A percentile compares a stretch with the other conserved stretches of the same genome.
Conservation (phyloP, 2,888 invertebrate species). For the Troglohyphantes excavatus region DNA sequence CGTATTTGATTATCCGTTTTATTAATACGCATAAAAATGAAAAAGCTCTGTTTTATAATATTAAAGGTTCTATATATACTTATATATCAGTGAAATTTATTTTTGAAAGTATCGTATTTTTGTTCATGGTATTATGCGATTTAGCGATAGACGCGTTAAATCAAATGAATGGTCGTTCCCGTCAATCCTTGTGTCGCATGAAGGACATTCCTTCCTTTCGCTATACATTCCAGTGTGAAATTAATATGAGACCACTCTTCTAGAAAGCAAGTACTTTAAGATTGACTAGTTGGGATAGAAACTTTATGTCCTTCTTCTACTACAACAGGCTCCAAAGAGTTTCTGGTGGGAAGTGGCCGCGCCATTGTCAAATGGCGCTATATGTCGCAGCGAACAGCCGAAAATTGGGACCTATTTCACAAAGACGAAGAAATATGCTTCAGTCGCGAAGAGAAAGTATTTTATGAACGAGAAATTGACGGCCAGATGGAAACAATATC, state of each 20-base stretch:
- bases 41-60: too few relatives aligned
- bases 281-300: conserved; percentile 30
- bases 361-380: conserved; percentile 64
- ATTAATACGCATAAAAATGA: too few relatives aligned
- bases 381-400: conserved; percentile 50
- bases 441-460: conserved; percentile 65
- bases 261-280: conserved; percentile 17
- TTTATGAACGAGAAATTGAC: conserved; percentile 75
- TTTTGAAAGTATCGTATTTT: too few relatives aligned
- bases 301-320: conserved; percentile 31
- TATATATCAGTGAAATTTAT: too few relatives aligned
- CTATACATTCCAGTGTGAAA: conserved; percentile 24
- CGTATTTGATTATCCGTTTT: too few relatives aligned
- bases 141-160: not conserved
- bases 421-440: conserved; percentile 70
- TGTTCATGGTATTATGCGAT: not conserved
- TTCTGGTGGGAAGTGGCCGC: conserved; percentile 17
- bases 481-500: conserved; percentile 77
- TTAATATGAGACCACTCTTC: conserved; percentile 19
- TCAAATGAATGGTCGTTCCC: not conserved
- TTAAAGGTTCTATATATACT: too few relatives aligned
- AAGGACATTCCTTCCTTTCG: not conserved
- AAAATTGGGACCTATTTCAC: conserved; percentile 60
- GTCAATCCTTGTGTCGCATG: not conserved
- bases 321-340: conserved; percentile 9